phyloP scores from a whole-genome alignment of 2,113 vertebrate genomes.

The Cairina moschata region DNA sequence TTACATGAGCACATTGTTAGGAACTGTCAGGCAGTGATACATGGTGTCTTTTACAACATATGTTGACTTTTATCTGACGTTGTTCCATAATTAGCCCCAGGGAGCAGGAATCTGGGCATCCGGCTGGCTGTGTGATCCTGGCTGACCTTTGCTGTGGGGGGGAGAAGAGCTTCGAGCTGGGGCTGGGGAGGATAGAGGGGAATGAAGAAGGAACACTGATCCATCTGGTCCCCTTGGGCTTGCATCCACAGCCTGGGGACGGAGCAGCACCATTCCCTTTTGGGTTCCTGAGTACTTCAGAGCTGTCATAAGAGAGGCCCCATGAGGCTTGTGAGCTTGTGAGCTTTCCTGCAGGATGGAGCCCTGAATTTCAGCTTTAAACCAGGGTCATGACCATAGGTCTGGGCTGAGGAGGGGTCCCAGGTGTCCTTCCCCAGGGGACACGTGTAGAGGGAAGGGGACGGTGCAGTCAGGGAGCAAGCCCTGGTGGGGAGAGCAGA shows the following conservation, averaged over 20 bases:
- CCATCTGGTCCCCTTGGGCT: rapidly evolving
- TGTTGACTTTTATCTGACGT: slow-evolving; percentile 87
- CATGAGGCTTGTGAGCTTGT: neutral
- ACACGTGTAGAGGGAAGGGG: neutral
- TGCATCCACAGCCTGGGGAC: neutral
- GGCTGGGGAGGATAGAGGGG: neutral
- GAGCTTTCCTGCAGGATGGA: neutral
- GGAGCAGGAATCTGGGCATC: slow-evolving; percentile 74
- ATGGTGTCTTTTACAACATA: slow-evolving; percentile 83
- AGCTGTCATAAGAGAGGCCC: rapidly evolving
- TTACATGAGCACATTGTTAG: slow-evolving; percentile 85
- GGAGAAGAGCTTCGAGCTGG: neutral
- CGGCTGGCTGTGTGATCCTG: slow-evolving; percentile 74
- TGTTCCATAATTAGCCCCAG: slow-evolving; percentile 82
- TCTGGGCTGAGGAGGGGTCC: neutral
- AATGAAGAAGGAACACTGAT: neutral
- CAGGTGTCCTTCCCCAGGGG: neutral
- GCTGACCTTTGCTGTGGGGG: slow-evolving; percentile 70
- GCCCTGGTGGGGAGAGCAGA: neutral
- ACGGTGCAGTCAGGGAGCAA: neutral
- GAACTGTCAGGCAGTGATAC: slow-evolving; percentile 83
- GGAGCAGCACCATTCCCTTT: rapidly evolving
- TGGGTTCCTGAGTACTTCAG: rapidly evolving
- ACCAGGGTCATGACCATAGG: neutral
- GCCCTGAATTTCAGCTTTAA: neutral